Percentiles rank a stretch among this genome's conserved stretches.
phyloP scores from a whole-genome alignment of 1,140 invertebrate species.

The Sitobion miscanthi region DNA sequence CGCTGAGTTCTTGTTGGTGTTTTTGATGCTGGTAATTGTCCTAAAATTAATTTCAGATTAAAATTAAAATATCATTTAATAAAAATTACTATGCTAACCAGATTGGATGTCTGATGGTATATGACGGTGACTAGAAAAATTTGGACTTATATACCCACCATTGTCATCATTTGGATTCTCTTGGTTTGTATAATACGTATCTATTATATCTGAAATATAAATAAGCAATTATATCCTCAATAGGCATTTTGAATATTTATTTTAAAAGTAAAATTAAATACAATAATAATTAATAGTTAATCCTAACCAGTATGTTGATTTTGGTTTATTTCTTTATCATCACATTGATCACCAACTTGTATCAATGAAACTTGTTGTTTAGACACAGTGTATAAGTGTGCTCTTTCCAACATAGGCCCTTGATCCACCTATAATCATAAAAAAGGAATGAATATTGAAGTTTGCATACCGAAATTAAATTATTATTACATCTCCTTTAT shows the following conservation, averaged over 20 bases:
- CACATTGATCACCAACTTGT: conserved; percentile 62
- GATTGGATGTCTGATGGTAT: conserved; percentile 21
- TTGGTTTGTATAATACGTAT: not conserved
- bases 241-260: not conserved
- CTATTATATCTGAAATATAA: not conserved
- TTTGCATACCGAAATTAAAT: not conserved
- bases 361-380: conserved; percentile 75
- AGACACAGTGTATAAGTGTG: conserved; percentile 73
- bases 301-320: conserved; percentile 36
- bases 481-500: conserved; percentile 41
- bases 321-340: conserved; percentile 39
- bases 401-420: conserved; percentile 67
- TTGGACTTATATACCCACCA: conserved; percentile 37
- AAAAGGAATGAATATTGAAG: conserved; percentile 13
- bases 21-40: conserved; percentile 43
- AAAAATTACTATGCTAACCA: conserved; percentile 25
- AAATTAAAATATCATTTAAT: not conserved
- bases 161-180: conserved; percentile 38
- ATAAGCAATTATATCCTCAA: not conserved
- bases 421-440: conserved; percentile 42
- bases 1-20: conserved; percentile 44
- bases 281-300: not conserved
- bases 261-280: not conserved
- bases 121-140: conserved; percentile 42
- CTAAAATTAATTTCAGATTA: conserved; percentile 1